Percentiles rank a stretch among this genome's conserved stretches.
Evolutionary conservation across 2,797 vertebrate species (phyloP).

Genomic region (Ambastaia sidthimunki): DNA sequence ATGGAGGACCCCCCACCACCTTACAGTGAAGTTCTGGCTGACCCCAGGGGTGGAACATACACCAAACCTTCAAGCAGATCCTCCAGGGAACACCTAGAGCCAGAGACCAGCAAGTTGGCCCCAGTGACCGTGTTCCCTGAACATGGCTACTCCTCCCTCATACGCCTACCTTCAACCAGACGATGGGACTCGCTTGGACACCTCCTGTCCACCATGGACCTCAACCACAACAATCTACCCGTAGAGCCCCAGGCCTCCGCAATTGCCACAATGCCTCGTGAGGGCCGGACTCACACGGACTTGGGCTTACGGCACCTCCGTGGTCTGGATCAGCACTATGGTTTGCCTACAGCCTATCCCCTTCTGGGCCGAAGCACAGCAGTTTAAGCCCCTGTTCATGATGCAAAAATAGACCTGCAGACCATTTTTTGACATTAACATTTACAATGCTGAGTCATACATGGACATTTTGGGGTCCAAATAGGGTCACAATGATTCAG

Average conservation of each 20-base stretch:
- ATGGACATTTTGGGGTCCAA: not conserved
- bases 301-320: slow-evolving; percentile 67
- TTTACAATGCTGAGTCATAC: slow-evolving; percentile 21
- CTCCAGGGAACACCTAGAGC: slow-evolving; percentile 73
- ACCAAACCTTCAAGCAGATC: slow-evolving; percentile 64
- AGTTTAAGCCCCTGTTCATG: slow-evolving; percentile 61
- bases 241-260: slow-evolving; percentile 76
- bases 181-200: slow-evolving; percentile 82
- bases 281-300: slow-evolving; percentile 66
- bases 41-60: slow-evolving; percentile 87
- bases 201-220: slow-evolving; percentile 78
- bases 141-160: slow-evolving; percentile 85
- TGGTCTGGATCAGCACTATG: slow-evolving; percentile 82
- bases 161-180: slow-evolving; percentile 85
- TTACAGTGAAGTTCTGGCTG: slow-evolving; percentile 92
- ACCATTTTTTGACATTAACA: no score
- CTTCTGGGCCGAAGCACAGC: slow-evolving; percentile 80
- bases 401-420: not conserved
- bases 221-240: slow-evolving; percentile 81
- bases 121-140: slow-evolving; percentile 82
- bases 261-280: slow-evolving; percentile 83
- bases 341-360: slow-evolving; percentile 80
- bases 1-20: slow-evolving; percentile 96
- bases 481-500: no score
- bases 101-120: slow-evolving; percentile 86